These are phyloP conservation scores for Emydoidea blandingii DNA, from an alignment of 2,797 vertebrate species.

Conservation along the genomic window DNA sequence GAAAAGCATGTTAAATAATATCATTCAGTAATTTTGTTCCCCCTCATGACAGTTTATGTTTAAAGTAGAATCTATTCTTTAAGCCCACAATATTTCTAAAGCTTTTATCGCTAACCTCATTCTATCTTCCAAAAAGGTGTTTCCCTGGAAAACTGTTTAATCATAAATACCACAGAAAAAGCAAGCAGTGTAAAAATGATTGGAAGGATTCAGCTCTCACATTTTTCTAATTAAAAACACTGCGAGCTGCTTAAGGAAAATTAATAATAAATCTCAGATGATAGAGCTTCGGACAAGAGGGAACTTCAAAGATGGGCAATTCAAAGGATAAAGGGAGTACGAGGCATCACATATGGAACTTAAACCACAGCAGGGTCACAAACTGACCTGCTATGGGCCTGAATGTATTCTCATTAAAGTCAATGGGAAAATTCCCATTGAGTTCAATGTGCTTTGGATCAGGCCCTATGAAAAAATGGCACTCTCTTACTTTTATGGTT, in stretches of 20 bases:
- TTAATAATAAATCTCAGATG: conserved; percentile 3
- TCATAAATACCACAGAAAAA: conserved; percentile 38
- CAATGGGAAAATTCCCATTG: not conserved
- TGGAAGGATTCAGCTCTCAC: conserved; percentile 40
- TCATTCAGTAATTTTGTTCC: not conserved
- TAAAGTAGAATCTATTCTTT: conserved; percentile 23
- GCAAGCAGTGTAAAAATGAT: conserved; percentile 31
- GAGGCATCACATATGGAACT: not conserved
- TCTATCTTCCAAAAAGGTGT: conserved; percentile 61
- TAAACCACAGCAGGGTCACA: not conserved
- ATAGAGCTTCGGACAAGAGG: not conserved
- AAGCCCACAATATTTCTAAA: conserved; percentile 21
- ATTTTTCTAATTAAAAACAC: conserved; percentile 47
- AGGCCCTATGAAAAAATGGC: not conserved
- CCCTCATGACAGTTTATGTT: not conserved
- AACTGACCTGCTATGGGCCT: not conserved
- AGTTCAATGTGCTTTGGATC: not conserved
- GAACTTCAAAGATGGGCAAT: conserved; percentile 31
- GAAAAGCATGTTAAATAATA: not conserved
- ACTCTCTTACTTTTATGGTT: not conserved
- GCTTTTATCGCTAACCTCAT: conserved; percentile 52
- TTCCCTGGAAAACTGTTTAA: conserved; percentile 60
- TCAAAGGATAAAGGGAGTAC: conserved; percentile 31
- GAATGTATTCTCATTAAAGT: conserved; percentile 21
- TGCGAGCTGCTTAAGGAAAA: conserved; percentile 49